Evolutionary conservation across 2,888 invertebrate species (phyloP), one percentile per base, ranked within the genome.

Genomic region (Drosophila subsilvestris): DNA sequence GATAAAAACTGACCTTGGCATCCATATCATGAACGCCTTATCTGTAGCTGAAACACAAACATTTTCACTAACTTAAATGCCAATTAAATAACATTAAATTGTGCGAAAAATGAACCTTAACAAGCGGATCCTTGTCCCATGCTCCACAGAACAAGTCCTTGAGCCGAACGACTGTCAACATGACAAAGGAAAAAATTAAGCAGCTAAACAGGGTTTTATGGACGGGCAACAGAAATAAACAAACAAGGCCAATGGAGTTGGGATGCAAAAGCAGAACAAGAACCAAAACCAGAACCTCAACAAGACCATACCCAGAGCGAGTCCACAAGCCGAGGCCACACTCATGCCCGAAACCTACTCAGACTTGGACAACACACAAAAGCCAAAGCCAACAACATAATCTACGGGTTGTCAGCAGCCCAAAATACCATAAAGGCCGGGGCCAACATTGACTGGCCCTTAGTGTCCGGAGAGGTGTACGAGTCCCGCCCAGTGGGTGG

Each of bases 1-100:
- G 66, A 72, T 75, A 70, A 74, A 71, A 79, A 69, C 63, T 69
- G 80, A 76, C 70, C 76, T 67, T 57, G 63, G 51, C 70, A 72
- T 87, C 62, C 65, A 60, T 75, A 51, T 70, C 47, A 71, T 44
- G 66, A 47, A 20, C 4, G 73, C 14, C 56, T 48, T 56, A 63
- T 51, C 63, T 47, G 50, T 18, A 47, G 50, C 43, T 10, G 57
- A 68, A 79, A 73, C 60, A 76, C 72, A 79, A 68, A 71, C 86
- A 78, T 77, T 88, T 84, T 75, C 79, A 88, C 78, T 78, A 81
- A 86, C 81, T 87, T 79, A 81, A 86, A 86, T 81, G 81, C 74
- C 85, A 81, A 86, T 86, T 86, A 84, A 88, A 86, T 81, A 88
- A 85, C 81, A 86, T 86, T 86, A 88, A 86, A 86, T 79, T 88